Evolutionary conservation across 2,113 vertebrate genomes (phyloP), one percentile per base, ranked within the genome.

Genomic region (Perca fluviatilis): DNA sequence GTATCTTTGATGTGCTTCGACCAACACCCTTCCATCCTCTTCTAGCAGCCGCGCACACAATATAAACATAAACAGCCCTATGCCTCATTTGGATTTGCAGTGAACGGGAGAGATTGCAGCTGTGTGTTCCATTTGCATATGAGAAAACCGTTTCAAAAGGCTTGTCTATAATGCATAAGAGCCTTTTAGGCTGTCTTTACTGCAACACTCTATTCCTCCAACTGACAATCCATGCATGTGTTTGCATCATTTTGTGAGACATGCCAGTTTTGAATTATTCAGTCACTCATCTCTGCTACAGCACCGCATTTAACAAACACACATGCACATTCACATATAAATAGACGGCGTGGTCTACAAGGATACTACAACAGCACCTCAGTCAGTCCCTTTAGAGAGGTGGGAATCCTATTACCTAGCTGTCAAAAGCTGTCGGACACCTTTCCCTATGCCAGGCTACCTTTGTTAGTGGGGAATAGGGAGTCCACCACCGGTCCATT

Each of bases 351-450:
- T 70, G 93, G 94, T 94, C 93, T 80, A 90, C 89, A 94, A 77
- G 86, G 90, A 95, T 92, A 80, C 80, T 93, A 94, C 92, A 92
- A 92, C 95, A 84, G 80, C 94, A 94, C 92, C 89, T 86, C 85
- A 89, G 93, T 94, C 92, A 93, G 93, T 95, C 94, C 95, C 93
- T 95, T 95, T 93, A 93, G 96, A 97, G 96, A 97, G 79, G 96
- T 54, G 96, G 96, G 97, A 97, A 97, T 97, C 96, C 96, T 97
- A 97, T 98, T 98, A 98, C 97, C 96, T 95, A 95, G 96, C 96
- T 96, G 95, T 97, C 96, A 97, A 95, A 96, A 96, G 92, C 96
- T 97, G 97, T 96, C 96, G 95, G 94, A 95, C 85, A 86, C 91
- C 70, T 93, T 91, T 96, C 50, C 93, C 92, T 5, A 27, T 58